These are phyloP conservation scores for Sarcophaga variegata DNA, from an alignment of 2,888 invertebrate genomes.

Conservation along the genomic window DNA sequence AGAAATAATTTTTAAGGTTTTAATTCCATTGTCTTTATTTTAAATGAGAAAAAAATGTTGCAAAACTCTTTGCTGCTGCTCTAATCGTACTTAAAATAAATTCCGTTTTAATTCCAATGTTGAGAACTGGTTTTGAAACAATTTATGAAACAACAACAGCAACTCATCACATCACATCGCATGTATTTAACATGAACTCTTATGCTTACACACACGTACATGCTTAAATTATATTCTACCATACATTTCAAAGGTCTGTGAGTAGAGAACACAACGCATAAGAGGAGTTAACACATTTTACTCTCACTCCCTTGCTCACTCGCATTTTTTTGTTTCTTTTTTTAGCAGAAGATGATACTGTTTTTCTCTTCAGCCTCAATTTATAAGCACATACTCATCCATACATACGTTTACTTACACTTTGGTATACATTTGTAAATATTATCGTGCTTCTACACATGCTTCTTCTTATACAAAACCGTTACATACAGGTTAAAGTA, in stretches of 20 bases:
- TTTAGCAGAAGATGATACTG: not conserved
- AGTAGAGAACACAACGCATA: not conserved
- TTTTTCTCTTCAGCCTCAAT: not conserved
- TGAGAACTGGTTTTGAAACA: conserved; percentile 14
- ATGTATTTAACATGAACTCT: not conserved
- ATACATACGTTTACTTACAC: not conserved
- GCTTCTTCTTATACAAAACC: not conserved
- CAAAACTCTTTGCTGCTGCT: not conserved
- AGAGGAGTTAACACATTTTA: not conserved
- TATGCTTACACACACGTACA: not conserved
- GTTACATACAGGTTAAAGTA: conserved; percentile 31
- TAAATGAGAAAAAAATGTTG: conserved; percentile 20
- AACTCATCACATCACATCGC: conserved; percentile 32
- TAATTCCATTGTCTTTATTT: conserved; percentile 33
- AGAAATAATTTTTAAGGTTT: not conserved
- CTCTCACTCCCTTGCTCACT: not conserved
- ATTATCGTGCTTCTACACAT: not conserved
- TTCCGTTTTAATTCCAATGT: conserved; percentile 27
- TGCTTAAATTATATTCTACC: not conserved
- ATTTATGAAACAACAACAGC: conserved; percentile 36
- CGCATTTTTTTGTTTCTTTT: too few relatives aligned
- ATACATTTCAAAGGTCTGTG: not conserved
- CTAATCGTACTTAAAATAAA: conserved; percentile 24
- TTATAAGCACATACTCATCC: not conserved
- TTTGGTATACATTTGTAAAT: not conserved